phyloP scores from a whole-genome alignment of 2,113 vertebrate species.

The Leucosticte australis region DNA sequence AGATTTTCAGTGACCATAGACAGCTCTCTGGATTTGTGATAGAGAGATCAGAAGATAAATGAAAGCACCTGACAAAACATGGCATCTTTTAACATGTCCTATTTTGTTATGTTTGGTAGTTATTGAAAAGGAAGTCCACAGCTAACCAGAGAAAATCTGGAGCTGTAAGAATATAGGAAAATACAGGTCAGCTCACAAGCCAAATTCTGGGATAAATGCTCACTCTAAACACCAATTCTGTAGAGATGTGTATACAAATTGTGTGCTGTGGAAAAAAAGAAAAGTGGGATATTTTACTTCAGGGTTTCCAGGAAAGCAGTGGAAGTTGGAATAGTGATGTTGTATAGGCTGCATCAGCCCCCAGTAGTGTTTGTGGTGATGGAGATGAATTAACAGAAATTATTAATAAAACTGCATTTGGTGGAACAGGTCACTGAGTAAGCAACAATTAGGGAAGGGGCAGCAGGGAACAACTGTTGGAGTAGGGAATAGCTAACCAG shows the following conservation, averaged over 20 bases:
- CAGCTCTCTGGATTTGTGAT: background rate
- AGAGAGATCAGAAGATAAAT: background rate
- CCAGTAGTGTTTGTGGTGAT: background rate
- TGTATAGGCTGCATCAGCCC: background rate
- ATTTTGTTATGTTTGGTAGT: background rate
- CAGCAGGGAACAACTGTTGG: background rate
- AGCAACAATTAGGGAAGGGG: background rate
- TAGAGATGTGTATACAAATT: background rate
- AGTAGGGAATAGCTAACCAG: background rate
- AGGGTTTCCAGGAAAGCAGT: background rate
- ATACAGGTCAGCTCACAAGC: background rate
- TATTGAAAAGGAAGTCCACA: background rate
- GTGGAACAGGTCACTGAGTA: background rate
- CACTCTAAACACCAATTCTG: background rate
- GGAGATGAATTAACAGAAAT: background rate
- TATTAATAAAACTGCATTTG: background rate
- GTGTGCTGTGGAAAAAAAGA: background rate
- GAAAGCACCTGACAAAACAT: background rate
- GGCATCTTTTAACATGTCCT: background rate
- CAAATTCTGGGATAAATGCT: background rate
- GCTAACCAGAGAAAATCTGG: background rate
- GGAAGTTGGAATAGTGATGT: background rate
- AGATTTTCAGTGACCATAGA: background rate
- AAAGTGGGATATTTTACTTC: background rate
- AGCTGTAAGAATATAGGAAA: background rate